Evolutionary conservation across 1,140 invertebrate genomes (phyloP).

Genomic region (Drosophila insularis): DNA sequence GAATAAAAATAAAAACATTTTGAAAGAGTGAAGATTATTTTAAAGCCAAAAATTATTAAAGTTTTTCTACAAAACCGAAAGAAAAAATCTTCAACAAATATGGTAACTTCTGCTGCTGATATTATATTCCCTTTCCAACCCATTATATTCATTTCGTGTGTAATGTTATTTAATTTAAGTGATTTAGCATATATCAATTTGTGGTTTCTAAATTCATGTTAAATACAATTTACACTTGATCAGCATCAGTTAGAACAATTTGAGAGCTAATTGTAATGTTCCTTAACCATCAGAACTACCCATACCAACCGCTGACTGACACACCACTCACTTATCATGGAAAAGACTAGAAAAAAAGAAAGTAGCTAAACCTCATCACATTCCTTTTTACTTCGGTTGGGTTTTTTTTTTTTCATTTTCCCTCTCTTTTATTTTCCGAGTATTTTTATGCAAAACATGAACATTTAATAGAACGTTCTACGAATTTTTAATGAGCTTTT

Average conservation of each 20-base stretch:
- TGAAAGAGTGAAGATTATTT: too few species aligned
- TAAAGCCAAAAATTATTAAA: too few species aligned
- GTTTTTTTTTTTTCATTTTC: slow-evolving; percentile 27
- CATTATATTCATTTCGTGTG: background rate
- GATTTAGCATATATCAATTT: slow-evolving; percentile 17
- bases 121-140: too few species aligned
- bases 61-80: too few species aligned
- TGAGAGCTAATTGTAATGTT: slow-evolving; percentile 6
- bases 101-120: too few species aligned
- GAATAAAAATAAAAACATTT: too few species aligned
- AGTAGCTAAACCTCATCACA: slow-evolving; percentile 37
- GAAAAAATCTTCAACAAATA: too few species aligned
- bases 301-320: background rate
- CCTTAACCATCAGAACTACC: background rate
- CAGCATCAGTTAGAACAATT: slow-evolving; percentile 2
- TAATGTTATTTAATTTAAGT: background rate
- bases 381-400: background rate
- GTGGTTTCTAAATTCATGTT: background rate
- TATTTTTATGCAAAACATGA: slow-evolving; percentile 80
- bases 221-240: slow-evolving; percentile 8
- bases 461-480: slow-evolving; percentile 74
- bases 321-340: slow-evolving; percentile 14
- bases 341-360: background rate
- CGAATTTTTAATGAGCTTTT: slow-evolving; percentile 74
- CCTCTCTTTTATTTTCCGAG: slow-evolving; percentile 31